Evolutionary conservation across 2,113 vertebrate species (phyloP).

Genomic region (Gnathonemus echidnorhynchus): DNA sequence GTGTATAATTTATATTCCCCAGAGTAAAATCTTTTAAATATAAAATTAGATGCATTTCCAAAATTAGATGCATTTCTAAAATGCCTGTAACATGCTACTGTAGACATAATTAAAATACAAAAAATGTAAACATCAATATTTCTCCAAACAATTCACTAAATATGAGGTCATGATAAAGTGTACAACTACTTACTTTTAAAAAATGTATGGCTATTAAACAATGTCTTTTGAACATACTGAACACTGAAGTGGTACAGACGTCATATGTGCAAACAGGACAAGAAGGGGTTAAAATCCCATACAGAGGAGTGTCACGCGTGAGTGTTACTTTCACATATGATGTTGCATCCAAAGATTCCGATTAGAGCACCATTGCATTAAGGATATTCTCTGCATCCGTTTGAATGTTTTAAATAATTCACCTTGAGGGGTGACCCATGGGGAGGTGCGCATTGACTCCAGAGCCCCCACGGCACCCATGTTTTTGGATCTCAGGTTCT

Average conservation of each 20-base stretch:
- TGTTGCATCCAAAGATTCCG: background rate
- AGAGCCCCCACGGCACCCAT: background rate
- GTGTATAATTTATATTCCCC: background rate
- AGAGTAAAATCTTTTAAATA: background rate
- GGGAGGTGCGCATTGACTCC: background rate
- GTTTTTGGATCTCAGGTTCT: background rate
- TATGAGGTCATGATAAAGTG: background rate
- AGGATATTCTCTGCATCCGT: background rate
- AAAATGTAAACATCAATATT: background rate
- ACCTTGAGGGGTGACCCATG: background rate
- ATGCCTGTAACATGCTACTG: background rate
- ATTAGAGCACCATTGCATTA: background rate
- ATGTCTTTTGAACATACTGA: background rate
- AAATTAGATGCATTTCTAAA: background rate
- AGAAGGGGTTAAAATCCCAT: background rate
- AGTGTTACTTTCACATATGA: background rate
- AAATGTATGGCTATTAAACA: background rate
- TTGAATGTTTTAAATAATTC: background rate
- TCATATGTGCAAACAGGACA: background rate
- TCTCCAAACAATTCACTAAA: background rate
- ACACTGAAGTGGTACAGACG: background rate
- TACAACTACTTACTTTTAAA: background rate
- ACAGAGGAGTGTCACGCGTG: background rate
- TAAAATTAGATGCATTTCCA: background rate
- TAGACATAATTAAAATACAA: background rate